Percentiles rank a stretch among this genome's conserved stretches.
Conservation (phyloP, 2,797 vertebrate genomes). For the Pampus argenteus region DNA sequence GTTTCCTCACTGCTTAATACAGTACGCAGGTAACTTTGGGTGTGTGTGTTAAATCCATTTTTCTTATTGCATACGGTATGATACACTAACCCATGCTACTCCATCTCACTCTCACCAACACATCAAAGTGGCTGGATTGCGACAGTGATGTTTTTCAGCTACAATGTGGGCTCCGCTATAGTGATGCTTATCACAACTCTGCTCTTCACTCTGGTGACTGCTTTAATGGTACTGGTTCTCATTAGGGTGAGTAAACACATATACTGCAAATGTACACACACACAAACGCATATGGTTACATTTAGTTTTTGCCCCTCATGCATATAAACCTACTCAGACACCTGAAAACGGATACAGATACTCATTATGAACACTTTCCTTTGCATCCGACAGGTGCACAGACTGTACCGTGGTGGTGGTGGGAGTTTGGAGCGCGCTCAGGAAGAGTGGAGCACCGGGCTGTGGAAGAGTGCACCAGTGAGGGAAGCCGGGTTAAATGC, state of each 20-base stretch:
- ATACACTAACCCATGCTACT: slow-evolving; percentile 72
- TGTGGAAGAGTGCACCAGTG: slow-evolving; percentile 89
- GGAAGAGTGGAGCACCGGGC: slow-evolving; percentile 91
- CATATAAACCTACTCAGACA: not conserved
- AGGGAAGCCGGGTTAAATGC: slow-evolving; percentile 90
- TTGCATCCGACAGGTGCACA: slow-evolving; percentile 86
- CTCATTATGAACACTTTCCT: not conserved
- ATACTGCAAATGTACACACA: not conserved
- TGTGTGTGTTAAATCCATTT: slow-evolving; percentile 42
- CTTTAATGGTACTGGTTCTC: slow-evolving; percentile 86
- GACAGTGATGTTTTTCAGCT: slow-evolving; percentile 82
- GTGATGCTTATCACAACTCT: slow-evolving; percentile 93
- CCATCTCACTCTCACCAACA: slow-evolving; percentile 65
- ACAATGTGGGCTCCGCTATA: slow-evolving; percentile 83
- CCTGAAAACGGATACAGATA: slow-evolving; percentile 1
- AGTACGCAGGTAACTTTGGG: slow-evolving; percentile 12
- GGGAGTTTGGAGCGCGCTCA: slow-evolving; percentile 94
- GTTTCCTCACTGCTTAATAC: slow-evolving; percentile 43
- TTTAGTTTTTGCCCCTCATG: not conserved
- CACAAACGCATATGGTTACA: not conserved
- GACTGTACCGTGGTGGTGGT: slow-evolving; percentile 90
- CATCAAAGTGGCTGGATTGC: slow-evolving; percentile 85
- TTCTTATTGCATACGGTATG: slow-evolving; percentile 44
- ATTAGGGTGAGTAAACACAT: slow-evolving; percentile 79
- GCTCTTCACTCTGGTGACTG: slow-evolving; percentile 89